Evolutionary conservation across 2,113 vertebrate genomes (phyloP).

Genomic region (Caranx melampygus): DNA sequence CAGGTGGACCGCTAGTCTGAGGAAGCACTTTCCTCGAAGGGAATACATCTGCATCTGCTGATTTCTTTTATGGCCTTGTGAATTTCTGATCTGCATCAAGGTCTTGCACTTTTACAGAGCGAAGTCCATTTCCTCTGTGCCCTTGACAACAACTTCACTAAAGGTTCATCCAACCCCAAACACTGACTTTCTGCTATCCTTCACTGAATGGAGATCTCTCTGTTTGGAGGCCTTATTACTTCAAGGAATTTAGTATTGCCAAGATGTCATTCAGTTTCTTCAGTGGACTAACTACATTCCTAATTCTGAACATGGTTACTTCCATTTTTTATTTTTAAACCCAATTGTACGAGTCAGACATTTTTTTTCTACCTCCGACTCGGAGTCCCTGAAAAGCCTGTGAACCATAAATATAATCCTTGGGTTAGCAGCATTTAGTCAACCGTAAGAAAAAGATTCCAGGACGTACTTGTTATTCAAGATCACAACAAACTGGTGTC

Average conservation of each 20-base stretch:
- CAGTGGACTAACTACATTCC: constrained; percentile 33
- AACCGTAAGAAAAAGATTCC: constrained; percentile 18
- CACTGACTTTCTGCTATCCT: not conserved
- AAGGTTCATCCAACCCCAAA: not conserved
- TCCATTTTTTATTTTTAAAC: constrained; percentile 9
- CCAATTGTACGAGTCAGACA: not conserved
- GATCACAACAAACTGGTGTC: not conserved
- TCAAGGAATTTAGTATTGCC: not conserved
- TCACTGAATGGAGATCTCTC: not conserved
- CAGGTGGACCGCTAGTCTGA: constrained; percentile 10
- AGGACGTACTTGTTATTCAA: not conserved
- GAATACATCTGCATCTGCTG: constrained; percentile 3
- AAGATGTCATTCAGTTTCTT: constrained; percentile 3
- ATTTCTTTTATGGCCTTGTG: constrained; percentile 23
- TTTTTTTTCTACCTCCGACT: not conserved
- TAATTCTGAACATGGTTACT: not conserved
- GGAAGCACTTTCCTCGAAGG: constrained; percentile 27
- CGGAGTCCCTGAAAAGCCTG: not conserved
- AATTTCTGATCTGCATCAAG: not conserved
- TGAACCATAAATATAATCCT: not conserved
- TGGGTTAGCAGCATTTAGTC: not conserved
- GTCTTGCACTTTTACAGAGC: not conserved
- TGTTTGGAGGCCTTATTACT: constrained; percentile 3
- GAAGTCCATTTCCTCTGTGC: not conserved
- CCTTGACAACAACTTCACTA: constrained; percentile 3